A percentile compares a stretch with the other conserved stretches of the same genome.
Evolutionary conservation across 2,113 vertebrate genomes (phyloP).

Genomic region (Terrapene triunguis): DNA sequence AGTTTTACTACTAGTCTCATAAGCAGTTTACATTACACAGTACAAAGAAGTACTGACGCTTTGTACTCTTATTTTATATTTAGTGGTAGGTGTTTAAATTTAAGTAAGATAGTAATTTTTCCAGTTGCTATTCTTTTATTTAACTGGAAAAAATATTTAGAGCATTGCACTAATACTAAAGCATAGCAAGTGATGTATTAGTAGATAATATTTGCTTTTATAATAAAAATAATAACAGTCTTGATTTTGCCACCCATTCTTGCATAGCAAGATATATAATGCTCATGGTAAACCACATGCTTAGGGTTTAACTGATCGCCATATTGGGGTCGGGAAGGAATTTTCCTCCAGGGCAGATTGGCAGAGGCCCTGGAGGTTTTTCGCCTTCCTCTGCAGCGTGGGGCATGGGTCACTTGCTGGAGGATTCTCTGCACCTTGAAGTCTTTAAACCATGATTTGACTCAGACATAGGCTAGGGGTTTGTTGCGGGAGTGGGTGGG

Average conservation of each 20-base stretch:
- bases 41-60: neutral
- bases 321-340: no score
- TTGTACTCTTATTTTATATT: neutral
- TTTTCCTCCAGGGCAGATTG: no score
- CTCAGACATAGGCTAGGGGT: no score
- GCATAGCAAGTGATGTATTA: accelerated
- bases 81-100: neutral
- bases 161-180: neutral
- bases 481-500: no score
- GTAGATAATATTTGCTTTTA: neutral
- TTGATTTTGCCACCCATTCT: neutral
- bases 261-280: neutral
- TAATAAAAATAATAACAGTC: neutral
- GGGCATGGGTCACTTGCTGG: no score
- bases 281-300: no score
- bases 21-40: neutral
- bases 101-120: neutral
- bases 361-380: no score
- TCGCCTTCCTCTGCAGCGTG: no score
- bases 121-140: neutral
- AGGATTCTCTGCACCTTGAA: no score
- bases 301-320: no score
- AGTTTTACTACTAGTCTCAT: neutral
- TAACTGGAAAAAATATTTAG: neutral
- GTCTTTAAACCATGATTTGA: no score